Percentiles rank a stretch among this genome's conserved stretches.
Evolutionary conservation across 1,140 invertebrate species (phyloP).

Genomic region (Microvelia longipes): DNA sequence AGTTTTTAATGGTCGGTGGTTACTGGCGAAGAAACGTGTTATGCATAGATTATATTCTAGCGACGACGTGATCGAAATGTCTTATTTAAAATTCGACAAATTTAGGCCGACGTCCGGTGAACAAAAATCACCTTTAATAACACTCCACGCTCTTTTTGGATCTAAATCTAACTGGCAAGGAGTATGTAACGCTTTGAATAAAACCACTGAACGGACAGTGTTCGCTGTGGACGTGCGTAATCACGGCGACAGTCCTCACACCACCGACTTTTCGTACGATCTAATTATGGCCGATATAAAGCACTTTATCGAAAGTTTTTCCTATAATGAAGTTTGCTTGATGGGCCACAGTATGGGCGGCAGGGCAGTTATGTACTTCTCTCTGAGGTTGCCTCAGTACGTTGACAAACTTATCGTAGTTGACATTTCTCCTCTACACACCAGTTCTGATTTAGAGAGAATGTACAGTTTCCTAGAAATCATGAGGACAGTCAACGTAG

Average conservation of each 20-base stretch:
- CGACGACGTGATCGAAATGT: too few species aligned
- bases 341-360: slow-evolving; percentile 91
- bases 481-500: slow-evolving; percentile 43
- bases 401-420: slow-evolving; percentile 65
- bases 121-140: slow-evolving; percentile 4
- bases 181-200: slow-evolving; percentile 54
- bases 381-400: slow-evolving; percentile 48
- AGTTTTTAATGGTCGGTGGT: too few species aligned
- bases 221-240: slow-evolving; percentile 73
- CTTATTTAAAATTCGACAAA: not conserved
- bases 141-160: slow-evolving; percentile 31
- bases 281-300: slow-evolving; percentile 57
- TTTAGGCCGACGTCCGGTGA: not conserved
- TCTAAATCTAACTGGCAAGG: slow-evolving; percentile 73
- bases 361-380: slow-evolving; percentile 60
- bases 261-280: slow-evolving; percentile 48
- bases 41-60: too few species aligned
- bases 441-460: slow-evolving; percentile 41
- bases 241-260: slow-evolving; percentile 78
- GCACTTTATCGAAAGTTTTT: slow-evolving; percentile 42
- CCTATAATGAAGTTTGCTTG: slow-evolving; percentile 45
- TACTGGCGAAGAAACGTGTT: too few species aligned
- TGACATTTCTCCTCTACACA: slow-evolving; percentile 63
- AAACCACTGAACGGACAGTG: slow-evolving; percentile 40
- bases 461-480: slow-evolving; percentile 48